phyloP scores from a whole-genome alignment of 2,888 invertebrate genomes.

The Synanthedon andrenaeformis region DNA sequence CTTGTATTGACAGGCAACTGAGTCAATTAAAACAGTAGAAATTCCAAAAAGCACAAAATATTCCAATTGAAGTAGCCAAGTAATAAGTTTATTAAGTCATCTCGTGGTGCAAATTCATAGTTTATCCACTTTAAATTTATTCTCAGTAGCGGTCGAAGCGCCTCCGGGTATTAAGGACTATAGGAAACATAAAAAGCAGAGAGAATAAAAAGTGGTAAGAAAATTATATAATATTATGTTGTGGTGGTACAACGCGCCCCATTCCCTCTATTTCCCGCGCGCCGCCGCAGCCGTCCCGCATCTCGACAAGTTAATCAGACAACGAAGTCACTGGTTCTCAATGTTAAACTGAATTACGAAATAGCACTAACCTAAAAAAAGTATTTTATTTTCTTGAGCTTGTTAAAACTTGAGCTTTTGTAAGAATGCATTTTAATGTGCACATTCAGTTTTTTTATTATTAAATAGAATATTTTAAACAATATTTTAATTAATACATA shows the following conservation, averaged over 20 bases:
- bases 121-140: neutral
- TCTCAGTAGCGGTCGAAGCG: neutral
- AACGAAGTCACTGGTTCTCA: conserved; percentile 28
- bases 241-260: conserved; percentile 20
- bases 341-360: conserved; percentile 18
- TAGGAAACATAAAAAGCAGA: conserved; percentile 29
- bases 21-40: too few species aligned
- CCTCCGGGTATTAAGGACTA: neutral
- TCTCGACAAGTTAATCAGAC: conserved; percentile 64
- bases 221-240: conserved; percentile 47
- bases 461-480: too few species aligned
- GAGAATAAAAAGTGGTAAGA: conserved; percentile 30
- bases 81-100: too few species aligned
- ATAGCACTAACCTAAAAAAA: too few species aligned
- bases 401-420: too few species aligned
- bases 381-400: too few species aligned
- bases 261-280: conserved; percentile 22
- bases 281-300: conserved; percentile 18
- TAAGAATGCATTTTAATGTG: too few species aligned
- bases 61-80: too few species aligned
- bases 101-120: neutral
- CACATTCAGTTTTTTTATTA: too few species aligned
- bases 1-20: too few species aligned
- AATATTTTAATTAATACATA: too few species aligned
- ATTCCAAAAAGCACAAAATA: too few species aligned